Conservation (phyloP, 2,797 vertebrate genomes). For the Oryzias sinensis region DNA sequence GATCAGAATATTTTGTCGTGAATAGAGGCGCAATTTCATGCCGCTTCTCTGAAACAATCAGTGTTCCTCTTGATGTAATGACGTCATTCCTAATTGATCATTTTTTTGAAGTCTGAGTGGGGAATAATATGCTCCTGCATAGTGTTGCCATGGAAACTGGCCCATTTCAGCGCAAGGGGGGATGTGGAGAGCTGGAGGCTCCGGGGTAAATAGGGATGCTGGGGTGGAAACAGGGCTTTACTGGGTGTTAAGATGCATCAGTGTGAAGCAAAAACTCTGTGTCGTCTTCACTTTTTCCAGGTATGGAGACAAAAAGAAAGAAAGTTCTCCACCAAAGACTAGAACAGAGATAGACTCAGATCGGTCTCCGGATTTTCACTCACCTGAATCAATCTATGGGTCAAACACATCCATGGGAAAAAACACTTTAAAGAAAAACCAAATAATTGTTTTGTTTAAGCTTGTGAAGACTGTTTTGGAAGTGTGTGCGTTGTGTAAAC, state of each 20-base stretch:
- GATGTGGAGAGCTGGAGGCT: constrained; percentile 47
- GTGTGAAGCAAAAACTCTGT: not conserved
- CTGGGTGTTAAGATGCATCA: not conserved
- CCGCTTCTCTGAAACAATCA: constrained; percentile 13
- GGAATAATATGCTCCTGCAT: constrained; percentile 57
- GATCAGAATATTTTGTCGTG: constrained; percentile 4
- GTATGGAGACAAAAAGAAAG: constrained; percentile 1
- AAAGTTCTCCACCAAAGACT: not conserved
- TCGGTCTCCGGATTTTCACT: constrained; percentile 17
- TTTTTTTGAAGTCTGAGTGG: constrained; percentile 49
- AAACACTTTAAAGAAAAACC: not conserved
- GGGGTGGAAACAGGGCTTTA: constrained; percentile 9
- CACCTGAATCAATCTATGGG: constrained; percentile 16
- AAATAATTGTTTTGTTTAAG: constrained; percentile 1
- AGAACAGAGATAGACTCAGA: constrained; percentile 13
- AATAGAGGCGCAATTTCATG: not conserved
- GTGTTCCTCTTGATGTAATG: constrained; percentile 40
- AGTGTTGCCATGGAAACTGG: constrained; percentile 70
- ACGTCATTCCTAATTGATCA: constrained; percentile 72
- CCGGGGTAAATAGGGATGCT: constrained; percentile 43
- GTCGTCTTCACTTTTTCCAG: not conserved
- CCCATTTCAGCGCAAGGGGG: constrained; percentile 47
- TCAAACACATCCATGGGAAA: constrained; percentile 8
- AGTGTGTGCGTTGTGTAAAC: no score
- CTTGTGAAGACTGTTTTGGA: no score